Evolutionary conservation across 2,797 vertebrate genomes (phyloP), one percentile per base, ranked within the genome.

Genomic region (Uromys caudimaculatus): DNA sequence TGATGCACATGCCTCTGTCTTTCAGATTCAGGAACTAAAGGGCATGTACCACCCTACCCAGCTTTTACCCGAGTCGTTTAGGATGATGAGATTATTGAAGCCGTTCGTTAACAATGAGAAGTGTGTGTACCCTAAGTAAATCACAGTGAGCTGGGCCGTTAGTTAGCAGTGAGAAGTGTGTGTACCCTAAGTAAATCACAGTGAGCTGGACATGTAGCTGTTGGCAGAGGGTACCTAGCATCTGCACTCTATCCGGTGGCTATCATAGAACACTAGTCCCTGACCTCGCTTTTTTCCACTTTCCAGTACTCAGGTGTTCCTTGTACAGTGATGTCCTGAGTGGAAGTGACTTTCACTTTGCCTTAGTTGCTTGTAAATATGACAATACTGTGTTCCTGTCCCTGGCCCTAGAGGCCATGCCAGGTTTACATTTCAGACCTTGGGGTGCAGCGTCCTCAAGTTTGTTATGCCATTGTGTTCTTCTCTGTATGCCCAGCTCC

Each of bases 181-280:
- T n/a, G n/a, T n/a, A n/a, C n/a, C n/a, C n/a, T 93, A 89, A 95
- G 56, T 90, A 88, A 90, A 50, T 90, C 47, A 23, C 81, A 84
- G 64, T 64, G 84, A n/a, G 38, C 60, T 95, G 50, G n/a, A 32
- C 73, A 23, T 52, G 38, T 93, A 23, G 71, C 64, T 84, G 0
- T 95, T 23, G 47, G 41, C 85, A 89, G 92, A 91, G 82, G 27
- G 24, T 90, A 81, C 77, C 38, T 3, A 84, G 29, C 44, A 58
- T 41, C 21, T 94, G 27, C 23, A 58, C 35, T 71, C 0, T 91
- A 19, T 94, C 58, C 96, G 21, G 23, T 60, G 58, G 41, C 75
- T 81, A 58, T 54, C 12, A 62, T 86, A 78, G n/a, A 83, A 60
- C 10, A 84, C 35, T 56, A 5, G 91, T 95, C 62, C 94, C 38